Base-by-base conservation (phyloP, 2,113 vertebrate genomes). In the Ornithorhynchus anatinus region DNA sequence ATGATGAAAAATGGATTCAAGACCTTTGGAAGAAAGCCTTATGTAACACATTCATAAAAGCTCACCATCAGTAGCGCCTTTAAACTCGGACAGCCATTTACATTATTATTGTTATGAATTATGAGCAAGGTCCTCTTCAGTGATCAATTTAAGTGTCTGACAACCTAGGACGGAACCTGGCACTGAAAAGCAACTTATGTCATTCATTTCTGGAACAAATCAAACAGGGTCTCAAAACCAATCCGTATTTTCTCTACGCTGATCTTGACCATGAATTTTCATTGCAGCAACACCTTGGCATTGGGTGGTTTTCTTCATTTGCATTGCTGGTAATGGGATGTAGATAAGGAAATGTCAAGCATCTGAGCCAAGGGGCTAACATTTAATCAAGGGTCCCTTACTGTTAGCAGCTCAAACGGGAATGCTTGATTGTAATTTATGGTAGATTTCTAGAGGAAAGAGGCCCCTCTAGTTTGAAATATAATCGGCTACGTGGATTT, bases 311-410 rank as follows among this genome's bases (percentile, higher is more conserved):
- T 23, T 35, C 52, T 40, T 47, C 16, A 82, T 81, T 84, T 57
- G 31, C 0, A 1, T 68, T 44, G 22, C 35, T 64, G 32, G 36
- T 81, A 80, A 69, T 64, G n/a, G 68, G 65, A 80, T 68, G 33
- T 33, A 69, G 33, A 68, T 72, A 50, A 40, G 80, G 45, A 16
- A 61, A 82, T 75, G 77, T 86, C 45, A 73, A 77, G 44, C 76
- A 82, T 71, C 53, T 5, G 7, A 58, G 59, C 72, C 44, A 77
- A 82, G 53, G 67, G 86, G 66, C 85, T 77, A 79, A 60, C 64
- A 65, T 77, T 75, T 86, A 71, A 91, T 85, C 75, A 83, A 85
- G 79, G 70, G 5, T 51, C 64, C n/a, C 19, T 83, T 44, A 70
- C 65, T 75, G 59, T 50, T 88, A 75, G 40, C 35, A 60, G 29